Evolutionary conservation across 2,113 vertebrate genomes (phyloP), one percentile per base, ranked within the genome.

Genomic region (Nestor notabilis): DNA sequence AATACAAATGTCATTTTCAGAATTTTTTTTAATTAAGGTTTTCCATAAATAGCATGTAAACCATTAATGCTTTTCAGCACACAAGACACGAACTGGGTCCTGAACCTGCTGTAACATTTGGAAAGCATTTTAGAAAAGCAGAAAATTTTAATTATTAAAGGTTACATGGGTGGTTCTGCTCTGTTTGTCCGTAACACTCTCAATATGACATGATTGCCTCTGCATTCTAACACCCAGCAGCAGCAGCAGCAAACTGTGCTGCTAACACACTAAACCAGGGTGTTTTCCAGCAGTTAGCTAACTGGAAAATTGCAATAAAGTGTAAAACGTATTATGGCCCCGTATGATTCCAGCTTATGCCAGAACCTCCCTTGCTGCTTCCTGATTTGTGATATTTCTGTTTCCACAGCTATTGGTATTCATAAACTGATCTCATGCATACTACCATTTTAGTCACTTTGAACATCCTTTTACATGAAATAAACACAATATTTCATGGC

Each of bases 121-220:
- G 92, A 97, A 96, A 90, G 92, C 60, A 91, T 96, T 97, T 94
- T 90, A 94, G 96, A 92, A 97, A 90, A 96, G 93, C 90, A 96
- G 94, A 97, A 97, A 95, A 96, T 78, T 89, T 97, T 95, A 96
- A 97, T 97, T 97, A 97, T 97, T 97, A 66, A 84, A 97, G 95
- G 96, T 97, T 96, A 81, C 70, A 72, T 75, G 89, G 90, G 89
- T 97, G 90, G 96, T 97, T 97, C 93, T 92, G 96, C 95, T 97
- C 94, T 97, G 89, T 96, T 97, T 97, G 91, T 95, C 92, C 91
- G 90, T 92, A 97, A 93, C 74, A 64, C 60, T 94, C 89, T 95
- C 96, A 97, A 96, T 96, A 97, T 94, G 95, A 91, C 9, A 0
- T 95, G 91, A 95, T 94, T 95, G 92, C 95, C 77, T 95, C 83